Percentiles rank a stretch among this genome's conserved stretches.
Conservation (phyloP, 2,113 vertebrate genomes). For the Elachura formosa region DNA sequence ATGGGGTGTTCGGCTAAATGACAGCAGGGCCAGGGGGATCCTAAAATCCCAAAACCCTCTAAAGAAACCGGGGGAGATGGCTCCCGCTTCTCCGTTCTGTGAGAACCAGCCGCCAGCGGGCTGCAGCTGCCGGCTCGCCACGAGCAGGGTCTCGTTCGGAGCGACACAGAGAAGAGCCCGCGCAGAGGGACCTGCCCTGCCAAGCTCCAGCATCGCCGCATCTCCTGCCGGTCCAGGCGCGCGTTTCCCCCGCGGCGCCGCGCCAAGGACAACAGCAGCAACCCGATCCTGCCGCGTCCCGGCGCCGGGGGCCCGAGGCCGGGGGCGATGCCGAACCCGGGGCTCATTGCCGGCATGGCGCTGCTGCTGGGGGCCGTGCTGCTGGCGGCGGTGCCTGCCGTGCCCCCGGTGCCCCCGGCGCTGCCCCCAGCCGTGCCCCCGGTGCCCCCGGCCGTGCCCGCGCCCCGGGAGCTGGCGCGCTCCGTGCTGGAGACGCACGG, state of each 20-base stretch:
- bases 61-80: background rate
- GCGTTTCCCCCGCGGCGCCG: background rate
- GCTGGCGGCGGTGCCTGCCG: background rate
- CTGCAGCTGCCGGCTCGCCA: accelerated
- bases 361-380: background rate
- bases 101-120: too few species aligned
- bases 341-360: background rate
- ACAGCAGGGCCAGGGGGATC: background rate
- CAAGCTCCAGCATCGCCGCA: background rate
- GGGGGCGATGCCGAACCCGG: too few species aligned
- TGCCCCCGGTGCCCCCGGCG: background rate
- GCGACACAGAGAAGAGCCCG: background rate
- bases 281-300: background rate
- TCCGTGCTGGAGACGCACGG: constrained; percentile 32
- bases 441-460: background rate
- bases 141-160: accelerated
- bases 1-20: accelerated
- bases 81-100: background rate
- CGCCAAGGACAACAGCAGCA: background rate
- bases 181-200: background rate
- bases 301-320: background rate
- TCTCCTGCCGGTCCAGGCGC: background rate
- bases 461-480: background rate
- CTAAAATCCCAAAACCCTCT: accelerated
- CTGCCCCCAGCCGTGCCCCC: background rate